phyloP scores from a whole-genome alignment of 2,113 vertebrate species.

The Okapia johnstoni region DNA sequence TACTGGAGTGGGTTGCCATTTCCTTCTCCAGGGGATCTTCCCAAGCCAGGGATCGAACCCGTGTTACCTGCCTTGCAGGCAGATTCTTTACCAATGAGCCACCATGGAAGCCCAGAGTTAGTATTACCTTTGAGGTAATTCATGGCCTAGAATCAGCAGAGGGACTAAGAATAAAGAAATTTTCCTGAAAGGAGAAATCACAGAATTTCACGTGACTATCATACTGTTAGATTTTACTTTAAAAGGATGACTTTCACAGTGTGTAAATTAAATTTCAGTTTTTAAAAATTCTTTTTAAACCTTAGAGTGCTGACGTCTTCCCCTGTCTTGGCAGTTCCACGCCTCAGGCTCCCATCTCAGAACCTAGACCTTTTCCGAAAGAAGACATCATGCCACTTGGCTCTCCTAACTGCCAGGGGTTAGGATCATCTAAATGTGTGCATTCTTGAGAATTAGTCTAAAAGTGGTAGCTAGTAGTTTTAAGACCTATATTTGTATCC shows the following conservation, averaged over 20 bases:
- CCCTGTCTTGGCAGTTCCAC: not conserved
- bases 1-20: not conserved
- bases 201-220: not conserved
- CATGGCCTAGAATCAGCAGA: not conserved
- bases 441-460: not conserved
- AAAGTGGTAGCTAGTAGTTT: slow-evolving; percentile 5
- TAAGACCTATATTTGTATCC: not conserved
- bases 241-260: not conserved
- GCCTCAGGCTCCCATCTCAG: not conserved
- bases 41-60: not conserved
- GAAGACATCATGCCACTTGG: not conserved
- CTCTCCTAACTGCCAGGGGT: not conserved
- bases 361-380: not conserved
- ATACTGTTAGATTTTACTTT: not conserved
- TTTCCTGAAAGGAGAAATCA: not conserved
- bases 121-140: not conserved
- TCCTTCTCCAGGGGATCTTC: not conserved
- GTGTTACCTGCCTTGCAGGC: not conserved
- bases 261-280: not conserved
- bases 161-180: not conserved
- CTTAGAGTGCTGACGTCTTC: not conserved
- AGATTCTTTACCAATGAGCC: not conserved
- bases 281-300: not conserved
- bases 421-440: not conserved
- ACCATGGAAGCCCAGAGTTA: not conserved